These are phyloP conservation scores for Pterocles gutturalis DNA, from an alignment of 2,113 vertebrate species.

Conservation along the genomic window DNA sequence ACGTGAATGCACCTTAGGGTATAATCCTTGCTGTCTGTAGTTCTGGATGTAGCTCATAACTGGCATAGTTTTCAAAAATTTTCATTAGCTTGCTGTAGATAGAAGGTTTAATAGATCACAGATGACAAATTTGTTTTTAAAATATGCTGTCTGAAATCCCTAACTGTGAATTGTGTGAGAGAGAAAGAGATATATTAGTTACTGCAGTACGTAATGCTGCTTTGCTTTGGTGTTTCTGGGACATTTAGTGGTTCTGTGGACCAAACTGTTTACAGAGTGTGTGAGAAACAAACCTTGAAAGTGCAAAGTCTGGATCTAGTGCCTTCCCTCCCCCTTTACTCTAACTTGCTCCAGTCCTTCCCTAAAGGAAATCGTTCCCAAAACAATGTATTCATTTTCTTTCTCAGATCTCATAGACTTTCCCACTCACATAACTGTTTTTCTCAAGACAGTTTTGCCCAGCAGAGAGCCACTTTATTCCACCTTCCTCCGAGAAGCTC, in stretches of 20 bases:
- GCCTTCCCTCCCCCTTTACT: neutral
- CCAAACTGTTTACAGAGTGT: neutral
- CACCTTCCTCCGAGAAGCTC: neutral
- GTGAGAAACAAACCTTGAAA: neutral
- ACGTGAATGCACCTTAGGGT: neutral
- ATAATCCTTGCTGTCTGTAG: neutral
- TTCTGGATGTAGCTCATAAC: neutral
- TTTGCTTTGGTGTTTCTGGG: neutral
- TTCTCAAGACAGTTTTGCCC: neutral
- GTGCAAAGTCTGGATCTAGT: neutral
- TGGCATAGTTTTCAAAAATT: neutral
- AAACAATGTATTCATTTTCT: neutral
- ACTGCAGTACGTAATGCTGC: neutral
- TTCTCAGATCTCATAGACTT: neutral
- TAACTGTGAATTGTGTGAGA: neutral
- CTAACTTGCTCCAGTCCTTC: neutral
- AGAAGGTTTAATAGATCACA: constrained; percentile 9
- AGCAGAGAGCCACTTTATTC: neutral
- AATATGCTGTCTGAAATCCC: neutral
- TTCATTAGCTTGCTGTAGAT: constrained; percentile 4
- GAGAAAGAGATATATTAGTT: neutral
- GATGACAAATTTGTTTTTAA: constrained; percentile 5
- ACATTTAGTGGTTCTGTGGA: neutral
- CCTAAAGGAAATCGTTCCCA: neutral
- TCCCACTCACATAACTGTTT: neutral